phyloP scores from a whole-genome alignment of 2,797 vertebrate genomes.

The Peromyscus attwateri region DNA sequence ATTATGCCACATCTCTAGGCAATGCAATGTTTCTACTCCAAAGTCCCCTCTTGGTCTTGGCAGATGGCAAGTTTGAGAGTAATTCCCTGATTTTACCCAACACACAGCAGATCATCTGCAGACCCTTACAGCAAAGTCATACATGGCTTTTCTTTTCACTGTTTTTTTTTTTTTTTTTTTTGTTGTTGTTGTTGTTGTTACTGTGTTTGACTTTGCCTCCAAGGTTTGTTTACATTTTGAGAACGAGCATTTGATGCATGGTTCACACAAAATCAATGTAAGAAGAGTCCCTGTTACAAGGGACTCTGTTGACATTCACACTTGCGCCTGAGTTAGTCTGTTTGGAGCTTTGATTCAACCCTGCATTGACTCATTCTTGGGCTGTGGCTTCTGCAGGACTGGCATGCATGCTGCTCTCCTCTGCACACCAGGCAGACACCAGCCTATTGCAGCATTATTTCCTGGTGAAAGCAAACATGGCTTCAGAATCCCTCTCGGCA shows the following conservation, averaged over 20 bases:
- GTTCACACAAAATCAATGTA: background rate
- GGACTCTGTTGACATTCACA: background rate
- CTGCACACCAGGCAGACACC: background rate
- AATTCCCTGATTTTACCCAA: background rate
- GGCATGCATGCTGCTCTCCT: rapidly evolving
- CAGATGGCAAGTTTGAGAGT: background rate
- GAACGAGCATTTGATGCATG: background rate
- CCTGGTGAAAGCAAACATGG: background rate
- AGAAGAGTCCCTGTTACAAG: background rate
- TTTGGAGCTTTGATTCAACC: background rate
- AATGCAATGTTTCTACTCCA: background rate
- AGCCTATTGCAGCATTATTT: background rate
- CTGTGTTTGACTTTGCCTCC: background rate
- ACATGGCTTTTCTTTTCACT: background rate
- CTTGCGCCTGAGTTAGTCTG: background rate
- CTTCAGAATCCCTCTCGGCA: constrained; percentile 6
- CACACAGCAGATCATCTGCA: background rate
- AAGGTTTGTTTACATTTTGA: background rate
- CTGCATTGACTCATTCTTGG: background rate
- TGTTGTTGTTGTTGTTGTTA: no score
- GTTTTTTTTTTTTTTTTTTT: background rate
- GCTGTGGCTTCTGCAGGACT: background rate
- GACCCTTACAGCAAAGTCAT: background rate
- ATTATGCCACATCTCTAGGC: background rate
- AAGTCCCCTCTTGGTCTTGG: background rate